Percentiles rank a stretch among this genome's conserved stretches.
These are phyloP conservation scores for Cyprinodon tularosa DNA, from an alignment of 2,113 vertebrate genomes.

Conservation along the genomic window DNA sequence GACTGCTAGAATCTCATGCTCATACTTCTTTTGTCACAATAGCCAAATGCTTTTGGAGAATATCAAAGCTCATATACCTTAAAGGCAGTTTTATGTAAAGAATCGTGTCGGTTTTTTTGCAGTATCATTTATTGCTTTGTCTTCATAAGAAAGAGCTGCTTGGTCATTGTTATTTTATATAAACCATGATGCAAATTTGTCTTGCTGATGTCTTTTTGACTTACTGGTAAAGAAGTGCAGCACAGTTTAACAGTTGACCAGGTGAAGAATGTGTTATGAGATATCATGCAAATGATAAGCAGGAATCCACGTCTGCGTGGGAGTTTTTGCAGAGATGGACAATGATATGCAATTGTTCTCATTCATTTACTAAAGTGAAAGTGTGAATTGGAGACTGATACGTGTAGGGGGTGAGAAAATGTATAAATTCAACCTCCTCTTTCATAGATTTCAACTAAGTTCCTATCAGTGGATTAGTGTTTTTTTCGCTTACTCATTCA, in stretches of 20 bases:
- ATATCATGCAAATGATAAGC: constrained; percentile 35
- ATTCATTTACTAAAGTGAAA: constrained; percentile 15
- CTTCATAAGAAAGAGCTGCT: neutral
- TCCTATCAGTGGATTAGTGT: neutral
- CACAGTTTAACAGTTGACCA: constrained; percentile 18
- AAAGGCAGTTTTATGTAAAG: constrained; percentile 11
- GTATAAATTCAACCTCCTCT: neutral
- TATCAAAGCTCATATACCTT: neutral
- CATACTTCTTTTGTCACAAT: constrained; percentile 26
- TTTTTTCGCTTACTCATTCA: constrained; percentile 51
- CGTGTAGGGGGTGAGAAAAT: neutral
- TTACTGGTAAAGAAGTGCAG: constrained; percentile 24
- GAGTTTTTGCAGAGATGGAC: constrained; percentile 32
- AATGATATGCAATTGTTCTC: constrained; percentile 23
- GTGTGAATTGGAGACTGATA: constrained; percentile 22
- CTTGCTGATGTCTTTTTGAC: neutral
- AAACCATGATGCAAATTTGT: neutral
- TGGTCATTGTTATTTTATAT: neutral
- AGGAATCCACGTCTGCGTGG: constrained; percentile 45
- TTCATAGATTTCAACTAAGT: constrained; percentile 1
- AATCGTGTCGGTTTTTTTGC: constrained; percentile 1
- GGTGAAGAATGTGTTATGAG: constrained; percentile 49
- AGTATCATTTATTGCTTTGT: neutral
- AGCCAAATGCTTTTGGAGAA: constrained; percentile 16
- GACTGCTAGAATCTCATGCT: constrained; percentile 37